phyloP scores from a whole-genome alignment of 1,140 invertebrate species.

The Pantala flavescens region DNA sequence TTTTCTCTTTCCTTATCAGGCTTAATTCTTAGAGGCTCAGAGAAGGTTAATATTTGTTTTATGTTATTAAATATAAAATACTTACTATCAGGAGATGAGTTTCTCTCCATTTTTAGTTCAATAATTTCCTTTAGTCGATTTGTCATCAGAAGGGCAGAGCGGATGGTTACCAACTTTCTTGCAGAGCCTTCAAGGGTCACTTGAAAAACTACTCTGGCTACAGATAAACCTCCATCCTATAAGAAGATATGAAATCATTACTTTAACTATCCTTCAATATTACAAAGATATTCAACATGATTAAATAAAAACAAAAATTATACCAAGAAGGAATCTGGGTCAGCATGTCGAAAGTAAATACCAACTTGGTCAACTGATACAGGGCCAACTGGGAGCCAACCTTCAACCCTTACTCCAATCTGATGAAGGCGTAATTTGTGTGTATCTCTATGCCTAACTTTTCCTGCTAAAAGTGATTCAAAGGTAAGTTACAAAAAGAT shows the following conservation, averaged over 20 bases:
- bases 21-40: too few species aligned
- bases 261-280: constrained; percentile 11
- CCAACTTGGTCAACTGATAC: constrained; percentile 93
- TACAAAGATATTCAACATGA: not conserved
- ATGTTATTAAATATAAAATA: too few species aligned
- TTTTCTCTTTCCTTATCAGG: too few species aligned
- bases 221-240: constrained; percentile 31
- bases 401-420: constrained; percentile 75
- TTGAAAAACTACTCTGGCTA: constrained; percentile 71
- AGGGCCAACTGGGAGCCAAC: constrained; percentile 76
- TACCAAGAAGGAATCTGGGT: constrained; percentile 34
- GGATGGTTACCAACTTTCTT: constrained; percentile 87
- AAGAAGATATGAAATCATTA: constrained; percentile 13
- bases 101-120: constrained; percentile 49
- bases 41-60: too few species aligned
- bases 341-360: constrained; percentile 76
- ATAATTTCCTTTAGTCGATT: constrained; percentile 52
- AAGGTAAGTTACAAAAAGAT: constrained; percentile 7
- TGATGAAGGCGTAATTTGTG: constrained; percentile 75
- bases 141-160: constrained; percentile 72
- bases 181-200: constrained; percentile 86
- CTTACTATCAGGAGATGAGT: constrained; percentile 10
- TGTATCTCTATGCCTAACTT: constrained; percentile 64
- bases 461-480: constrained; percentile 33
- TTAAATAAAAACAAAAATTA: not conserved